A percentile compares a stretch with the other conserved stretches of the same genome.
phyloP scores from a whole-genome alignment of 2,888 invertebrate genomes.

The Panzeria rudis region DNA sequence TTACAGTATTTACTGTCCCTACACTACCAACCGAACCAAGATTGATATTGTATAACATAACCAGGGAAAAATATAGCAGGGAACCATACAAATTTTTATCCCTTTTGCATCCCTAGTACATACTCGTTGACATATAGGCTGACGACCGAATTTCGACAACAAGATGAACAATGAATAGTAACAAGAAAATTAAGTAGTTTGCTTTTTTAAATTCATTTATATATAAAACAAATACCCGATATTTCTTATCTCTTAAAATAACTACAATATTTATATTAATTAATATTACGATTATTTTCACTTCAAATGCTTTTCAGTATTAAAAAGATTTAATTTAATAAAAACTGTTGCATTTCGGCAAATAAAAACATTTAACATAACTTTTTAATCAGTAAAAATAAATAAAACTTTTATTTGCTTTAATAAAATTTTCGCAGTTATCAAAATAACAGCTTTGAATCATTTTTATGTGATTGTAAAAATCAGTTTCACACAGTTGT shows the following conservation, averaged over 20 bases:
- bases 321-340: neutral
- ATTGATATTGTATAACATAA: no score
- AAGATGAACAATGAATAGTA: neutral
- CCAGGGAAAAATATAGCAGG: no score
- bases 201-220: neutral
- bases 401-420: neutral
- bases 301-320: neutral
- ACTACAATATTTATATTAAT: no score
- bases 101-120: no score
- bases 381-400: neutral
- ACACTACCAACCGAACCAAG: no score
- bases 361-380: neutral
- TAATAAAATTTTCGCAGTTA: neutral
- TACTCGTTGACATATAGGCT: no score
- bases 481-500: constrained; percentile 2
- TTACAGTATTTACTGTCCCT: no score
- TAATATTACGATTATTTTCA: neutral
- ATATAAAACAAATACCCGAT: no score
- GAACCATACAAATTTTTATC: no score
- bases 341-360: neutral
- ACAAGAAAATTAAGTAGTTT: no score
- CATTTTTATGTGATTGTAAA: neutral
- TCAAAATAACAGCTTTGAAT: neutral
- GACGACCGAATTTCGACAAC: no score
- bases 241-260: no score